Evolutionary conservation across 2,113 vertebrate genomes (phyloP).

Genomic region (Microcebus jonahi): DNA sequence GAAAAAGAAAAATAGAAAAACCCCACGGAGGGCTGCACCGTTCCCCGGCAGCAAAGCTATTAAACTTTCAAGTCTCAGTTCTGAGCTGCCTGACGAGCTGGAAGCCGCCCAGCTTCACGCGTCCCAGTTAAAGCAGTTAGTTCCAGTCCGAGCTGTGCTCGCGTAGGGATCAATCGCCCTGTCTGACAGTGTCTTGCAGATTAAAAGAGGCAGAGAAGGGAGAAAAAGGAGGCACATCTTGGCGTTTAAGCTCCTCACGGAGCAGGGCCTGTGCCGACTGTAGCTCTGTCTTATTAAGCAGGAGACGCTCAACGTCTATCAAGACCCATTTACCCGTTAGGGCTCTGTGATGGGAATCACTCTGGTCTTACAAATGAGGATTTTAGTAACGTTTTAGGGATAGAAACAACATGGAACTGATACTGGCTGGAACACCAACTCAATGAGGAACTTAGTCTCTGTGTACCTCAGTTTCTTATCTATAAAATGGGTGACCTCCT

Average conservation of each 20-base stretch:
- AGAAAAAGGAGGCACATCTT: not conserved
- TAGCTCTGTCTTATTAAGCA: not conserved
- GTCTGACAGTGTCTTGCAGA: not conserved
- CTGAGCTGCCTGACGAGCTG: not conserved
- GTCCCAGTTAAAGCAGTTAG: not conserved
- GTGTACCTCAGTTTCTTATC: not conserved
- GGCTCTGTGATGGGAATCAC: not conserved
- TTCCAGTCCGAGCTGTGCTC: not conserved
- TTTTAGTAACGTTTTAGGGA: not conserved
- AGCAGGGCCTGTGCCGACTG: not conserved
- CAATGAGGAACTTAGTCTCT: not conserved
- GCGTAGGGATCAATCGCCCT: not conserved
- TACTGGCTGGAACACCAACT: not conserved
- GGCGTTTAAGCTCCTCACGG: not conserved
- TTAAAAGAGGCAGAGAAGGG: not conserved
- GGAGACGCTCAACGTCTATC: not conserved
- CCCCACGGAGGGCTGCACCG: not conserved
- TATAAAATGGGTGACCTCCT: not conserved
- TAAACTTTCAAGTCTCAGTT: not conserved
- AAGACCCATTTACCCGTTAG: too few species aligned
- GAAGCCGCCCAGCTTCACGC: not conserved
- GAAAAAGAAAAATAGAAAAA: constrained; percentile 31
- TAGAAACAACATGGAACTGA: not conserved
- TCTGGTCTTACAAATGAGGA: not conserved
- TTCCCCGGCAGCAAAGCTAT: constrained; percentile 9